Evolutionary conservation across 1,140 invertebrate genomes (phyloP).

Genomic region (Anthonomus grandis): DNA sequence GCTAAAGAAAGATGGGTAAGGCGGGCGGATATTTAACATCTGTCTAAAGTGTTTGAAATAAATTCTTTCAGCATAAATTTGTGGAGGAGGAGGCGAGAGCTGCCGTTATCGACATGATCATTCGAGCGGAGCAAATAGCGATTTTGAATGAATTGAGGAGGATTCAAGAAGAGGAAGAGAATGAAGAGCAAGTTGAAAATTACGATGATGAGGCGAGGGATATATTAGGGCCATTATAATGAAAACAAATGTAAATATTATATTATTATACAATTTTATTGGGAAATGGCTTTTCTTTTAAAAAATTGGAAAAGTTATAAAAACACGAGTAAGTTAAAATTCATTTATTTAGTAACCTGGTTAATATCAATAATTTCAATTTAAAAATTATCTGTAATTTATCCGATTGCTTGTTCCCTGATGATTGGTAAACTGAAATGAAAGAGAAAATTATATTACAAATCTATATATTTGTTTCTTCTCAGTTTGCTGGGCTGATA

Average conservation of each 20-base stretch:
- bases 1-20: constrained; percentile 39
- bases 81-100: constrained; percentile 40
- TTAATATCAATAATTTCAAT: no score
- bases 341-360: no score
- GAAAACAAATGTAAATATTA: no score
- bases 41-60: neutral
- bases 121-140: constrained; percentile 36
- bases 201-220: constrained; percentile 35
- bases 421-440: no score
- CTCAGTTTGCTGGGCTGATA: no score
- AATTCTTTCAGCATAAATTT: constrained; percentile 34
- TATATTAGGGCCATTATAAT: constrained; percentile 33
- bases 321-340: neutral
- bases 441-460: no score
- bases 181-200: constrained; percentile 31
- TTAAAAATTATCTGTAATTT: no score
- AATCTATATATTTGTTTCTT: no score
- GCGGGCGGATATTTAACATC: neutral
- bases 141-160: constrained; percentile 36
- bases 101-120: constrained; percentile 38
- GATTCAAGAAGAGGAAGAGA: constrained; percentile 32
- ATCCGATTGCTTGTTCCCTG: no score
- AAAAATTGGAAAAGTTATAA: no score
- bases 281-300: no score
- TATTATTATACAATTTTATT: no score